These are phyloP conservation scores for Lordiphosa fenestrarum DNA, from an alignment of 2,888 invertebrate species.

Conservation along the genomic window DNA sequence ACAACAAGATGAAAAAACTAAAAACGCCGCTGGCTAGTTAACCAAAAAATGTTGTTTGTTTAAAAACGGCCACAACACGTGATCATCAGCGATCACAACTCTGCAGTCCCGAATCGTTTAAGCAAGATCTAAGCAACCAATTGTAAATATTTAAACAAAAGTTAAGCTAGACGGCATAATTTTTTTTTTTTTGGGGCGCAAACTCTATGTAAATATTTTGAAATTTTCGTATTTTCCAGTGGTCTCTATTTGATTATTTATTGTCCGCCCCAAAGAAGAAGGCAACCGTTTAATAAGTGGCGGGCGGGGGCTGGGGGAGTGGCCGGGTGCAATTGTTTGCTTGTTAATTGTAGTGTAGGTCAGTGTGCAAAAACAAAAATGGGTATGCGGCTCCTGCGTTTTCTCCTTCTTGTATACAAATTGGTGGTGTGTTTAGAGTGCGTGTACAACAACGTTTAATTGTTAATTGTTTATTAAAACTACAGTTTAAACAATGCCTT, in stretches of 20 bases:
- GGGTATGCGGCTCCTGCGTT: slow-evolving; percentile 27
- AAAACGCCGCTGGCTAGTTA: slow-evolving; percentile 16
- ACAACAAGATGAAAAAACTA: neutral
- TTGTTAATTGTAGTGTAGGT: slow-evolving; percentile 76
- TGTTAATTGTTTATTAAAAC: slow-evolving; percentile 76
- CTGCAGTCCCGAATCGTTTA: slow-evolving; percentile 17
- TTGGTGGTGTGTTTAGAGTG: slow-evolving; percentile 69
- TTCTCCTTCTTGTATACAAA: slow-evolving; percentile 24
- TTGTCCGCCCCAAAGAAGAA: slow-evolving; percentile 41
- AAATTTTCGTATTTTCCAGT: slow-evolving; percentile 29
- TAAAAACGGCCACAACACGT: slow-evolving; percentile 44
- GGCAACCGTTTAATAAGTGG: slow-evolving; percentile 45
- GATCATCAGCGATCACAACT: slow-evolving; percentile 36
- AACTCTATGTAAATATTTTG: slow-evolving; percentile 70
- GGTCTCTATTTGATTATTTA: slow-evolving; percentile 67
- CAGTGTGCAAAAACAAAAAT: slow-evolving; percentile 76
- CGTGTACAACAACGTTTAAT: slow-evolving; percentile 57
- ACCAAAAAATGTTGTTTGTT: slow-evolving; percentile 19
- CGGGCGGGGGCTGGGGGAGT: slow-evolving; percentile 11
- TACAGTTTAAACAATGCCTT: slow-evolving; percentile 68
- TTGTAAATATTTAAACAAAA: slow-evolving; percentile 68
- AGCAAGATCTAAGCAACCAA: slow-evolving; percentile 38
- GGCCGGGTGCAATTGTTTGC: slow-evolving; percentile 67
- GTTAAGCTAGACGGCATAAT: slow-evolving; percentile 56
- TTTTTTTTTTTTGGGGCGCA: slow-evolving; percentile 26